A percentile compares a stretch with the other conserved stretches of the same genome.
These are phyloP conservation scores for Ganaspis brasiliensis DNA, from an alignment of 2,888 invertebrate species.

Conservation along the genomic window DNA sequence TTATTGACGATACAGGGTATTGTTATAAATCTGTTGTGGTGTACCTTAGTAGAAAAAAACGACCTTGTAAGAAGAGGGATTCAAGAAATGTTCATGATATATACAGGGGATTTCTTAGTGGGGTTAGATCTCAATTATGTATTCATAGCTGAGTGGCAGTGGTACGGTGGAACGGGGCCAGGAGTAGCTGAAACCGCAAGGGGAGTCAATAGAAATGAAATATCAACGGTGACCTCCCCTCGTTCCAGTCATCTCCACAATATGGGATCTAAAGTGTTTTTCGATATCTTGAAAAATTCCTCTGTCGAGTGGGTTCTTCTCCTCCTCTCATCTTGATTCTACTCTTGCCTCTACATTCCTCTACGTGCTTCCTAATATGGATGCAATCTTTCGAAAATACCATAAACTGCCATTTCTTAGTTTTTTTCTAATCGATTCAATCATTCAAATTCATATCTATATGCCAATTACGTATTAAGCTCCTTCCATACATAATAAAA, in stretches of 20 bases:
- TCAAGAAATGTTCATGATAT: conserved; percentile 4
- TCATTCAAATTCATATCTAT: conserved; percentile 1
- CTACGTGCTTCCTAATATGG: conserved; percentile 38
- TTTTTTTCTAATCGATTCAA: conserved; percentile 23
- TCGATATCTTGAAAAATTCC: conserved; percentile 73
- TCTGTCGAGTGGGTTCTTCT: conserved; percentile 40
- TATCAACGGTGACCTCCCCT: conserved; percentile 67
- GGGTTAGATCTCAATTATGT: conserved; percentile 68
- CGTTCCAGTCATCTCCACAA: conserved; percentile 62
- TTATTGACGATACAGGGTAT: not conserved
- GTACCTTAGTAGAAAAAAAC: not conserved
- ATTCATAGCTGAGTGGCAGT: conserved; percentile 67
- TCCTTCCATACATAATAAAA: not conserved
- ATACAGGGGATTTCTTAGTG: conserved; percentile 6
- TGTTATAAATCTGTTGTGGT: not conserved
- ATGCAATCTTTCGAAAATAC: conserved; percentile 41
- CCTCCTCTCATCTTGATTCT: conserved; percentile 36
- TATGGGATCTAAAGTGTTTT: conserved; percentile 72
- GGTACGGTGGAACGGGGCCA: conserved; percentile 49
- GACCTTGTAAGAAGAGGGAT: conserved; percentile 13
- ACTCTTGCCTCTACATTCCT: conserved; percentile 38
- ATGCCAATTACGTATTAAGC: not conserved
- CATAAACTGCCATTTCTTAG: conserved; percentile 16
- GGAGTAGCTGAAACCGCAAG: conserved; percentile 54
- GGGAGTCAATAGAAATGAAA: conserved; percentile 71